Base-by-base conservation (phyloP, 2,113 vertebrate species). In the Tyto alba region DNA sequence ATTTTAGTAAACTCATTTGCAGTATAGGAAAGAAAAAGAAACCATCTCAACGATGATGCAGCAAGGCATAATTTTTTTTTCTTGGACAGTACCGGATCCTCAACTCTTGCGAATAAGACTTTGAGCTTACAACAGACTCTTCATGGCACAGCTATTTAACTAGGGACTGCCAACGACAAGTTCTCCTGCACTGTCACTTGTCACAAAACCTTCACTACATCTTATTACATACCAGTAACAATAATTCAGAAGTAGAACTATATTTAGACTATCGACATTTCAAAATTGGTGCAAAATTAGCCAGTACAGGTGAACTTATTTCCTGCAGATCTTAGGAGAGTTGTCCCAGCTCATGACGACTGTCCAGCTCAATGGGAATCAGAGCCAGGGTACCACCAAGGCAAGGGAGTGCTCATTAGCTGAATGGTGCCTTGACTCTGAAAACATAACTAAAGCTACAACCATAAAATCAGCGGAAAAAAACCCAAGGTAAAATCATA, bases 1-100 rank as follows among this genome's bases (percentile, higher is more conserved):
- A 77, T 83, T 92, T 59, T 56, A 90, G 63, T 27, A 85, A 77
- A 76, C 62, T 87, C 36, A 86, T 92, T 89, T 89, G 56, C 38
- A 89, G 55, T 27, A 11, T 1, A 81, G 76, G 47, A 74, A 95
- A 81, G 41, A 83, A 81, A 97, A 80, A 55, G 8, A 81, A 86
- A 68, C 63, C 19, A 34, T 80, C 71, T 90, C 63, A 73, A 18
- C 29, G 57, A 62, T 17, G 57, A 90, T 45, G 74, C 38, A 72
- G 57, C 3, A 15, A 68, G 26, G 1, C 1, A 0, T 40, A 26
- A 19, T 14, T 56, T 82, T 86, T 86, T 55, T 27, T 72, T 75
- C 57, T 55, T 43, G 55, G 59, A 55, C 59, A 30, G 23, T 2
- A 52, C 13, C 50, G 89, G 63, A 53, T 15, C 56, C 15, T 79